A percentile compares a stretch with the other conserved stretches of the same genome.
These are phyloP conservation scores for Sesia bembeciformis DNA, from an alignment of 2,888 invertebrate species.

Conservation along the genomic window DNA sequence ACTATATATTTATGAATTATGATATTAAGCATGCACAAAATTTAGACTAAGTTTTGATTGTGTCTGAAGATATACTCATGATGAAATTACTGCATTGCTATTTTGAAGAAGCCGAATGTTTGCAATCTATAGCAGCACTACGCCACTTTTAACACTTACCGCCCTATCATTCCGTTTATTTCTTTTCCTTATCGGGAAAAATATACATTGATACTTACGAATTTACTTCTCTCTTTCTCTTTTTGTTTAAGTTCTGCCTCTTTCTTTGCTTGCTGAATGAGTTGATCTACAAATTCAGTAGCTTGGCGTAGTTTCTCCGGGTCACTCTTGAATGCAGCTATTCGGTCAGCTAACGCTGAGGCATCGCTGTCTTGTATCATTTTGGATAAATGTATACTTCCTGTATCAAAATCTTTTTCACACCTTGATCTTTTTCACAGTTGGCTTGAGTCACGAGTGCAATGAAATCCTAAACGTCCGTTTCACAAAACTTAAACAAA, in stretches of 20 bases:
- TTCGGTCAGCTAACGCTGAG: conserved; percentile 56
- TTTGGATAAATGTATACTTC: conserved; percentile 14
- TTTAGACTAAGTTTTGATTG: conserved; percentile 5
- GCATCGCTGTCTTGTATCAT: conserved; percentile 59
- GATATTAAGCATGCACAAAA: conserved; percentile 29
- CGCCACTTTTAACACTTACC: conserved; percentile 61
- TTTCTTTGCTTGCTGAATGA: conserved; percentile 75
- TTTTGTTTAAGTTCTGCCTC: conserved; percentile 73
- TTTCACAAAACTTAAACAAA: conserved; percentile 24
- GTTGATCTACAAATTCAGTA: conserved; percentile 75
- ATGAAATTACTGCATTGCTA: conserved; percentile 24
- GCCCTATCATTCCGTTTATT: conserved; percentile 59
- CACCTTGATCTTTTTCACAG: conserved; percentile 9
- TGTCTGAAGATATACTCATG: conserved; percentile 3
- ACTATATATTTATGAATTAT: neutral
- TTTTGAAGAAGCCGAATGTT: conserved; percentile 49
- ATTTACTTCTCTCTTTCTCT: conserved; percentile 74
- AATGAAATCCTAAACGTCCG: conserved; percentile 13
- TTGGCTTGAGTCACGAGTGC: conserved; percentile 11
- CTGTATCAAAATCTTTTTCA: neutral
- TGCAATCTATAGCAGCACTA: conserved; percentile 52
- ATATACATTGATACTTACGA: conserved; percentile 72
- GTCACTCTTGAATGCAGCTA: conserved; percentile 74
- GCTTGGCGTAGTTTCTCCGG: conserved; percentile 74
- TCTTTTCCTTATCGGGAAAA: conserved; percentile 54